Conservation (phyloP, 1,140 invertebrate genomes). For the Spodoptera litura region DNA sequence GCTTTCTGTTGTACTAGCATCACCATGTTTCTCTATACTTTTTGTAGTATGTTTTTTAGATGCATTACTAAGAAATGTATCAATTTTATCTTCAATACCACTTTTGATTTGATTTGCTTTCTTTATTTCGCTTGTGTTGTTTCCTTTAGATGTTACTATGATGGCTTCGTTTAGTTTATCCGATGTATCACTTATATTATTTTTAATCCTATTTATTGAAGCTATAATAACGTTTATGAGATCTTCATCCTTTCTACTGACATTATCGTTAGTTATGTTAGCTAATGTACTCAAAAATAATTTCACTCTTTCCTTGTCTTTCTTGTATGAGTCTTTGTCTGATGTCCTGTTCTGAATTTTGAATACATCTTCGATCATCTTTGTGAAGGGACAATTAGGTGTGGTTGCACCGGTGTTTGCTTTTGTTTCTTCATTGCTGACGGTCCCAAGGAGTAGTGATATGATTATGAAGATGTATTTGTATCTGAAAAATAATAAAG, state of each 20-base stretch:
- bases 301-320: conserved; percentile 67
- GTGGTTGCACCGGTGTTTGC: conserved; percentile 49
- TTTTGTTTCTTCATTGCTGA: conserved; percentile 43
- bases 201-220: conserved; percentile 80
- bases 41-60: conserved; percentile 52
- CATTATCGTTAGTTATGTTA: conserved; percentile 63
- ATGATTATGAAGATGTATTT: conserved; percentile 58
- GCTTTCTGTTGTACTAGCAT: conserved; percentile 55
- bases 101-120: conserved; percentile 69
- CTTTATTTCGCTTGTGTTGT: conserved; percentile 42
- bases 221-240: conserved; percentile 78
- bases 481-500: conserved; percentile 57
- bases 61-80: conserved; percentile 54
- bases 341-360: conserved; percentile 73
- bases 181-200: conserved; percentile 67
- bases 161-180: conserved; percentile 74
- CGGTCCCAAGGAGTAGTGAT: conserved; percentile 43
- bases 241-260: conserved; percentile 71
- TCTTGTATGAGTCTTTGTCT: conserved; percentile 50
- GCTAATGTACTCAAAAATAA: conserved; percentile 68
- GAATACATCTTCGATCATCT: conserved; percentile 80
- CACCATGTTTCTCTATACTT: conserved; percentile 44
- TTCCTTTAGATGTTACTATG: conserved; percentile 63
- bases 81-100: conserved; percentile 73
- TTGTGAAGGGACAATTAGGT: conserved; percentile 75